Base-by-base conservation (phyloP, 1,140 invertebrate genomes). In the Rhizoglyphus robini region DNA sequence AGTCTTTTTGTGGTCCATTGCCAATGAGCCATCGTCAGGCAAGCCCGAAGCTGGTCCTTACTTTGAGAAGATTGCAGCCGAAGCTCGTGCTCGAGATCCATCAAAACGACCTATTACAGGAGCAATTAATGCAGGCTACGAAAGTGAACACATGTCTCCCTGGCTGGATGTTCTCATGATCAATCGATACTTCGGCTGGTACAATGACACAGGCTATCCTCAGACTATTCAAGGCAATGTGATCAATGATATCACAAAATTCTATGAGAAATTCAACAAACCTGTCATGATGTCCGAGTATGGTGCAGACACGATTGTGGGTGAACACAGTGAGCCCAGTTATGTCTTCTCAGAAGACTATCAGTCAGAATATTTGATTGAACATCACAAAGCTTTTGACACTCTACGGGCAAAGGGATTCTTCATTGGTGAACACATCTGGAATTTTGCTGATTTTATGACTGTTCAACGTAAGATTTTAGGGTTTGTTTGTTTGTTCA, bases 351-450 rank as follows among this genome's bases (percentile, higher is more conserved):
- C 90, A 3, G 93, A 96, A 77, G 92, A 97, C 74, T 97, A 90
- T 73, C 94, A 97, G 77, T 81, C 84, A 3, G 83, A 86, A 61
- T 71, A 94, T 49, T 80, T 96, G 71, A 83, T 85, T 0, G 81
- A 85, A n/a, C n/a, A n/a, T n/a, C n/a, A n/a, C n/a, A n/a, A n/a
- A n/a, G n/a, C n/a, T n/a, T n/a, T n/a, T n/a, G n/a, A n/a, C n/a
- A n/a, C n/a, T n/a, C n/a, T n/a, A n/a, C n/a, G n/a, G 78, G 74
- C 76, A 1, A 77, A 83, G 69, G 83, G 85, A 8, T 92, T 86
- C 75, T 90, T 97, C 68, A 84, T 91, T 54, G 94, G 94, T 5
- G 94, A 97, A 79, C 93, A 96, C 79, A 88, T 97, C 47, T 98
- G 95, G 95, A 97, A 96, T 75, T 97, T 97, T 78, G 93, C 79